phyloP scores from a whole-genome alignment of 2,113 vertebrate species.

The Lipotes vexillifer region DNA sequence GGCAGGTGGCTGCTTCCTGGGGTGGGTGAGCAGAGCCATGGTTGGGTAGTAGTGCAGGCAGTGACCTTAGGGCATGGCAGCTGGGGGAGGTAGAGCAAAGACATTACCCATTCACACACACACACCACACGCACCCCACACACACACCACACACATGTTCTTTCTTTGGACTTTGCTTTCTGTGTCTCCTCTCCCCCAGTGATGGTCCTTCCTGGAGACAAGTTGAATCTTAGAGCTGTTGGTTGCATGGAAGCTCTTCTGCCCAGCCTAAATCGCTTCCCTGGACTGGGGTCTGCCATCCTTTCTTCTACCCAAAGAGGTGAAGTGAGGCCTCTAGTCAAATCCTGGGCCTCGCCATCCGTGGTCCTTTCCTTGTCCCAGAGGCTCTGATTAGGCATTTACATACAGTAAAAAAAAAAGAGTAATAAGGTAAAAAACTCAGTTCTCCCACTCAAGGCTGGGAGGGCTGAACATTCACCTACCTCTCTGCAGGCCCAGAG shows the following conservation, averaged over 20 bases:
- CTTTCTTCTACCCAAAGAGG: background rate
- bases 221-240: background rate
- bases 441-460: background rate
- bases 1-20: constrained; percentile 24
- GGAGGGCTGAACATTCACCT: constrained; percentile 1
- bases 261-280: too few relatives aligned
- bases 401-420: background rate
- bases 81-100: constrained; percentile 60
- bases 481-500: constrained; percentile 85
- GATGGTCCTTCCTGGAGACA: background rate
- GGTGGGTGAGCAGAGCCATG: background rate
- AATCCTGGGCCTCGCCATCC: background rate
- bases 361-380: background rate
- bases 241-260: background rate
- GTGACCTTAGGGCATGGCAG: constrained; percentile 74
- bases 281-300: background rate
- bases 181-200: background rate
- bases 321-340: background rate
- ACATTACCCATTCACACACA: background rate
- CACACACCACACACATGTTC: background rate
- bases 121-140: too few relatives aligned
- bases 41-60: constrained; percentile 49
- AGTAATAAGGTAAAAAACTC: background rate
- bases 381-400: background rate
- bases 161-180: background rate